Evolutionary conservation across 2,888 invertebrate genomes (phyloP).

Genomic region (Schizaphis graminum): DNA sequence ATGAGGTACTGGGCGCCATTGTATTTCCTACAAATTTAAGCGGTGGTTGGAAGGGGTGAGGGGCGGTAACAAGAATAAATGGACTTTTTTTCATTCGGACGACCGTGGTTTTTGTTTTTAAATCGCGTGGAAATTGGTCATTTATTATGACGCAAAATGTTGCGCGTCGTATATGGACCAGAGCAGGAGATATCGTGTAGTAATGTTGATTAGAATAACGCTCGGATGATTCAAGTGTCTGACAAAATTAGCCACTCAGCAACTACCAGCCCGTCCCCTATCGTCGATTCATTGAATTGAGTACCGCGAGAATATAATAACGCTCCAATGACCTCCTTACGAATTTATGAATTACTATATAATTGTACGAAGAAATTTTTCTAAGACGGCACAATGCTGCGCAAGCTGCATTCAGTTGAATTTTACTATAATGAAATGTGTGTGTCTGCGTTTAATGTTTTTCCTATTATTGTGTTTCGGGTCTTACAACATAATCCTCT

Average conservation of each 20-base stretch:
- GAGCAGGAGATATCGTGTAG: neutral
- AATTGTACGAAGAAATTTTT: neutral
- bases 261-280: neutral
- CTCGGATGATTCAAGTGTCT: neutral
- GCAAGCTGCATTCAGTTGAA: neutral
- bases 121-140: neutral
- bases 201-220: neutral
- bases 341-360: neutral
- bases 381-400: neutral
- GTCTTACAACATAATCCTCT: neutral
- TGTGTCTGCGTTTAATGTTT: neutral
- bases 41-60: neutral
- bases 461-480: neutral
- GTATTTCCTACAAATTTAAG: neutral
- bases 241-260: neutral
- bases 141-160: neutral
- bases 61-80: neutral
- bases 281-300: neutral
- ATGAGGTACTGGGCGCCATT: neutral
- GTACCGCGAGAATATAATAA: neutral
- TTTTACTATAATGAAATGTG: neutral
- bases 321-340: neutral
- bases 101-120: neutral
- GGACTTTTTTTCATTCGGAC: neutral
- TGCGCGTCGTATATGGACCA: neutral